phyloP scores from a whole-genome alignment of 2,113 vertebrate species.

The Myotis davidii region DNA sequence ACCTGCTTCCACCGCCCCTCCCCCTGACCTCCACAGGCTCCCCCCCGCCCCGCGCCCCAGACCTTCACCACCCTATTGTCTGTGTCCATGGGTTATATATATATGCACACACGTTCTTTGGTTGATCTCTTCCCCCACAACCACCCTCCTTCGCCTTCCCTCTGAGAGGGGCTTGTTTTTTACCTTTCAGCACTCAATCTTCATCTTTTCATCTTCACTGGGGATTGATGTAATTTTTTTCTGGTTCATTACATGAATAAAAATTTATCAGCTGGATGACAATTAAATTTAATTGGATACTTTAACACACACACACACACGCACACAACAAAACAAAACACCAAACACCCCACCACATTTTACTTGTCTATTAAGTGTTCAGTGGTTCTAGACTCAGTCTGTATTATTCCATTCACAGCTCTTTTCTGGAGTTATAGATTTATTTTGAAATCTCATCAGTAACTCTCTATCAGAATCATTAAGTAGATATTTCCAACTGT shows the following conservation, averaged over 20 bases:
- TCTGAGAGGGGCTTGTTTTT: background rate
- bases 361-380: slow-evolving; percentile 29
- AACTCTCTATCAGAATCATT: background rate
- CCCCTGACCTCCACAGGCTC: no score
- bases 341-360: background rate
- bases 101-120: no score
- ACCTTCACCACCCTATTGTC: no score
- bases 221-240: slow-evolving; percentile 47
- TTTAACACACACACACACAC: no score
- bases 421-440: slow-evolving; percentile 27
- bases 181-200: background rate
- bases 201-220: background rate
- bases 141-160: no score
- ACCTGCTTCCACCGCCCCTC: no score
- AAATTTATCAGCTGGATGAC: slow-evolving; percentile 63
- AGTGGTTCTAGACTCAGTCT: background rate
- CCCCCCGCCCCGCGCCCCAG: no score
- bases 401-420: background rate
- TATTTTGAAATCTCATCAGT: slow-evolving; percentile 23
- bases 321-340: background rate
- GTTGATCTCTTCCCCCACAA: no score
- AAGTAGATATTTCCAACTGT: background rate
- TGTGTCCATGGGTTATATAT: no score
- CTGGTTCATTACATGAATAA: slow-evolving; percentile 59
- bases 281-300: slow-evolving; percentile 63